phyloP scores from a whole-genome alignment of 1,140 invertebrate genomes.

The Brachionus rubens region DNA sequence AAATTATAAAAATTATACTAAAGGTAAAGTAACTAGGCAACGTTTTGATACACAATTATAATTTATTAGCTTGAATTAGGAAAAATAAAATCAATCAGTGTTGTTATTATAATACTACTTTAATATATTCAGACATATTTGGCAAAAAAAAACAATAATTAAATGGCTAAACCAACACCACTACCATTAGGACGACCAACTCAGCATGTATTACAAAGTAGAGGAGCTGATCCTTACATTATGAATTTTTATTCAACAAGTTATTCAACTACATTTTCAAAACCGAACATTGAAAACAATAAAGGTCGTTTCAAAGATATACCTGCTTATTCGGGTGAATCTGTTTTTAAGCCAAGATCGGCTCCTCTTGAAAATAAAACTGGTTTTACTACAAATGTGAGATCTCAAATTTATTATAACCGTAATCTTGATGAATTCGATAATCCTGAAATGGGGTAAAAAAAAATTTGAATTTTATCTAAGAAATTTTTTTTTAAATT shows the following conservation, averaged over 20 bases:
- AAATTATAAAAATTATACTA: background rate
- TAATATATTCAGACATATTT: background rate
- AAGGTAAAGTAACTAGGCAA: slow-evolving; percentile 34
- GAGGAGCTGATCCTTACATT: slow-evolving; percentile 24
- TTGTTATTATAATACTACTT: slow-evolving; percentile 9
- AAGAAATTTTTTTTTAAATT: background rate
- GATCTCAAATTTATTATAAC: slow-evolving; percentile 4
- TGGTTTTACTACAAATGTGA: slow-evolving; percentile 19
- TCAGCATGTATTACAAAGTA: slow-evolving; percentile 12
- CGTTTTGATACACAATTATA: slow-evolving; percentile 27
- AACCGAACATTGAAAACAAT: background rate
- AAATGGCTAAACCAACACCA: slow-evolving; percentile 38
- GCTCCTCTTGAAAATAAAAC: slow-evolving; percentile 8
- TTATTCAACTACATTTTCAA: slow-evolving; percentile 29
- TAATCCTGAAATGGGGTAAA: slow-evolving; percentile 42
- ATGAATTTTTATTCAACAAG: slow-evolving; percentile 44
- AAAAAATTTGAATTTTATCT: background rate
- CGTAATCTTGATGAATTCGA: slow-evolving; percentile 27
- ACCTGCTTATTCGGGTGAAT: background rate
- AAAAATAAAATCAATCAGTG: slow-evolving; percentile 32
- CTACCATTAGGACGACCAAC: background rate
- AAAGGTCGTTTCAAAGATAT: slow-evolving; percentile 12
- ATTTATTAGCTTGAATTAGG: slow-evolving; percentile 32
- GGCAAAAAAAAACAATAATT: background rate
- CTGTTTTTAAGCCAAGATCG: slow-evolving; percentile 18